Percentiles rank a stretch among this genome's conserved stretches.
These are phyloP conservation scores for Chloropsis cyanopogon DNA, from an alignment of 2,113 vertebrate species.

Conservation along the genomic window DNA sequence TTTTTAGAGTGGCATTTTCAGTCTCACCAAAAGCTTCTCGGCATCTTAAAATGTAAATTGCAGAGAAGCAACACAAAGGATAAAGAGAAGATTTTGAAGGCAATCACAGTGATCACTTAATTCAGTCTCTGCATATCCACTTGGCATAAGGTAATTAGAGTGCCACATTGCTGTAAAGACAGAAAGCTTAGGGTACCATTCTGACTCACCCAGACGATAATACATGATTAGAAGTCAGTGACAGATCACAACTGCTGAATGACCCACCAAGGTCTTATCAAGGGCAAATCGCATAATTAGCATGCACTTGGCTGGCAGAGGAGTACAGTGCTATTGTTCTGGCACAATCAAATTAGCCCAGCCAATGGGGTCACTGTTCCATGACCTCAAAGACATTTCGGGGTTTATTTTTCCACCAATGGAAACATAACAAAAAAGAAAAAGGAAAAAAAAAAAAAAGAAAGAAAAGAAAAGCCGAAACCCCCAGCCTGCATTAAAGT, in stretches of 20 bases:
- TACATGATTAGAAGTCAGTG: slow-evolving; percentile 99
- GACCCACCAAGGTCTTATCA: slow-evolving; percentile 95
- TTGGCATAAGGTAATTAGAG: slow-evolving; percentile 90
- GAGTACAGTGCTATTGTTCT: slow-evolving; percentile 88
- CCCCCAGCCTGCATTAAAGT: not conserved
- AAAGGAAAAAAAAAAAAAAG: not conserved
- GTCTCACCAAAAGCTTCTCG: slow-evolving; percentile 70
- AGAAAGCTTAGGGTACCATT: slow-evolving; percentile 86
- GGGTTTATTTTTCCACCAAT: slow-evolving; percentile 62
- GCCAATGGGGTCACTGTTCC: slow-evolving; percentile 89
- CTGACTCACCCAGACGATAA: slow-evolving; percentile 90
- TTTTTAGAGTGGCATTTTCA: slow-evolving; percentile 71
- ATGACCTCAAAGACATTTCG: slow-evolving; percentile 82
- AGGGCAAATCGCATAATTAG: slow-evolving; percentile 95
- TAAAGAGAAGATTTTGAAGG: slow-evolving; percentile 84
- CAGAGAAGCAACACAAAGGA: slow-evolving; percentile 80
- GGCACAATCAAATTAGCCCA: slow-evolving; percentile 95
- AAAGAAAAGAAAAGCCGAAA: fast-evolving
- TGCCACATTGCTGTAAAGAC: slow-evolving; percentile 83
- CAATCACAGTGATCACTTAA: slow-evolving; percentile 85
- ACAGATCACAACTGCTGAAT: slow-evolving; percentile 97
- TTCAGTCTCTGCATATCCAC: slow-evolving; percentile 85
- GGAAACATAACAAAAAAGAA: not conserved
- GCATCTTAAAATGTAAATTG: slow-evolving; percentile 86
- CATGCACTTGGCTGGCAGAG: slow-evolving; percentile 88